phyloP scores from a whole-genome alignment of 2,888 invertebrate species.

The Drosophila trichaetosa region DNA sequence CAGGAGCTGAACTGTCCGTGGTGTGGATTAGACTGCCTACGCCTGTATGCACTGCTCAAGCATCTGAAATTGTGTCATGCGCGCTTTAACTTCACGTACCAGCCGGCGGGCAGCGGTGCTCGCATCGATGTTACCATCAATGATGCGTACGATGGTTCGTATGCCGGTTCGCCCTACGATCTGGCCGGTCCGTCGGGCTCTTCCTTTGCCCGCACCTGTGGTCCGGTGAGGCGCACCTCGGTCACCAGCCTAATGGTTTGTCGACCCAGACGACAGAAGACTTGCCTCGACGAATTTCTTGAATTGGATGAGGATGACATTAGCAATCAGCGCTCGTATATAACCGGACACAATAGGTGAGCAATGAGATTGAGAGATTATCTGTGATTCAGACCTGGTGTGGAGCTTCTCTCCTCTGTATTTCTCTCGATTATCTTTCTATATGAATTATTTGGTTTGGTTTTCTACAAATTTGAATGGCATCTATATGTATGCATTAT shows the following conservation, averaged over 20 bases:
- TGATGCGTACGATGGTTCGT: slow-evolving; percentile 97
- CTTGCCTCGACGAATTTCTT: slow-evolving; percentile 93
- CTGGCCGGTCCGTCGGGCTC: slow-evolving; percentile 91
- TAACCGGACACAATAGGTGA: slow-evolving; percentile 94
- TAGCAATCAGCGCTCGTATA: slow-evolving; percentile 94
- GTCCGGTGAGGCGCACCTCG: slow-evolving; percentile 87
- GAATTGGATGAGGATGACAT: slow-evolving; percentile 94
- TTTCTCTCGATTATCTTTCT: not conserved
- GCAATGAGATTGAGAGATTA: slow-evolving; percentile 4
- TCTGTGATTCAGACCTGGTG: not conserved
- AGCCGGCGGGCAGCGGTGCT: slow-evolving; percentile 87
- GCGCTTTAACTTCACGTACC: slow-evolving; percentile 95
- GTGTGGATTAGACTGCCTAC: slow-evolving; percentile 96
- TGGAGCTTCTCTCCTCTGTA: not conserved
- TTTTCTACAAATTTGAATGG: not conserved
- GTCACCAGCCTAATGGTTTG: slow-evolving; percentile 88
- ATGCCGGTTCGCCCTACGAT: slow-evolving; percentile 96
- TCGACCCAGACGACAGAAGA: slow-evolving; percentile 86
- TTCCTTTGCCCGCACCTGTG: slow-evolving; percentile 88
- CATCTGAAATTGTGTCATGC: slow-evolving; percentile 97
- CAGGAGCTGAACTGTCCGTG: slow-evolving; percentile 97
- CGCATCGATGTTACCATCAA: slow-evolving; percentile 98
- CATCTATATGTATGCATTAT: not conserved
- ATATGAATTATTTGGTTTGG: not conserved
- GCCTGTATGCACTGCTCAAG: slow-evolving; percentile 94